phyloP scores from a whole-genome alignment of 2,797 vertebrate species.

The Rhabdophis nuchalis region DNA sequence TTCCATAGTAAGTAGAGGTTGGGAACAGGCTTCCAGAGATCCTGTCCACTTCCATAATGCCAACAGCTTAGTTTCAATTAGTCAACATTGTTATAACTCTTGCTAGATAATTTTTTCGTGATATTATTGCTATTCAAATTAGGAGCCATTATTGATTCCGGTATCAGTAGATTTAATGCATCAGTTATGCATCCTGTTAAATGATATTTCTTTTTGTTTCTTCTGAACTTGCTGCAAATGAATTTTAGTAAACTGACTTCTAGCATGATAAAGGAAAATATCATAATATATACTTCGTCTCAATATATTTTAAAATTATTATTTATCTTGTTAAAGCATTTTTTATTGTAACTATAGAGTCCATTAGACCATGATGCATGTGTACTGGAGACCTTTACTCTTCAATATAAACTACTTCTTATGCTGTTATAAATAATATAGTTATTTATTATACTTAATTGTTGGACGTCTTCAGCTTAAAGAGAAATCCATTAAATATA shows the following conservation, averaged over 20 bases:
- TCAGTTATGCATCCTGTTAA: neutral
- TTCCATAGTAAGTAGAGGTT: neutral
- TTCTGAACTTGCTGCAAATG: neutral
- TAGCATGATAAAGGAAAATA: neutral
- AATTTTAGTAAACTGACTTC: neutral
- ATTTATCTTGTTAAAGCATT: neutral
- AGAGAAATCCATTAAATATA: neutral
- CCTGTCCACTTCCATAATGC: neutral
- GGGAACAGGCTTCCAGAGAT: neutral
- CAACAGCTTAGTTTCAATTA: neutral
- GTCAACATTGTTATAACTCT: neutral
- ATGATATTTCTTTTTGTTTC: neutral
- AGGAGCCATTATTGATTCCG: neutral
- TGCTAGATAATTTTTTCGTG: neutral
- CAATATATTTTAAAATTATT: neutral
- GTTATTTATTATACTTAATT: neutral
- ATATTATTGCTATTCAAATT: neutral
- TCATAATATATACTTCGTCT: neutral
- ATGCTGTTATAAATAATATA: neutral
- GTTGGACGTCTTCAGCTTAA: neutral
- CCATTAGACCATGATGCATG: neutral
- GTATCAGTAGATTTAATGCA: neutral
- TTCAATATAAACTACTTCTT: neutral
- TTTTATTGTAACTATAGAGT: neutral
- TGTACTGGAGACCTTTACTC: neutral